Base-by-base conservation (phyloP, 2,888 invertebrate genomes). In the Xiphydria camelus region DNA sequence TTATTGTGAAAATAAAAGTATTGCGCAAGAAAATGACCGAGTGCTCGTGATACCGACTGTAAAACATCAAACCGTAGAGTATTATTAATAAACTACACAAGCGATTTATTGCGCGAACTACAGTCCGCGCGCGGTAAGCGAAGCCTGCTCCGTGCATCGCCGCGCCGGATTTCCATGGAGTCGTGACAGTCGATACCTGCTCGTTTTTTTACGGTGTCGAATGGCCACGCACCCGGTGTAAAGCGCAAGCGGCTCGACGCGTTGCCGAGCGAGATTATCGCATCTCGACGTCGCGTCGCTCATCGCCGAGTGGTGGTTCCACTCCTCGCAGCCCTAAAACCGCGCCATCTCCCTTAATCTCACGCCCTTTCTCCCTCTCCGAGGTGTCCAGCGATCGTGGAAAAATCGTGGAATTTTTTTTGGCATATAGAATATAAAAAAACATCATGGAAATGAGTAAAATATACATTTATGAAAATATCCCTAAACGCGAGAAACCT, bases 81-180 rank as follows among this genome's bases (percentile, higher is more conserved):
- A 70, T 72, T 69, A 72, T 71, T 71, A 71, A 70, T 66, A 69
- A 69, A 67, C 60, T 59, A 58, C 63, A 61, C 51, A n/a, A 53
- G 54, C 57, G 59, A 58, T 61, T 65, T 64, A 65, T 70, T 62
- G 62, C 64, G 58, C 58, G 55, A 56, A 62, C 55, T 59, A 57
- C 57, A 60, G 53, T 35, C 22, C 7, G 26, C 21, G 25, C 46
- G 37, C 38, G 35, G 20, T 38, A 41, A 21, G 2, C 29, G 12
- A 29, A 6, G 29, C 12, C 29, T 12, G 12, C 29, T 29, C 15
- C 6, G 29, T 14, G 15, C 12, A 3, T 10, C 2, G 12, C 7
- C 6, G 12, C 6, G 29, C 6, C 12, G 29, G 29, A 12, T 2
- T 12, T 15, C 15, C 2, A 14, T 29, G 6, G 29, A 29, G 29